Evolutionary conservation across 2,797 vertebrate genomes (phyloP).

Genomic region (Mormyrops attenuatus): DNA sequence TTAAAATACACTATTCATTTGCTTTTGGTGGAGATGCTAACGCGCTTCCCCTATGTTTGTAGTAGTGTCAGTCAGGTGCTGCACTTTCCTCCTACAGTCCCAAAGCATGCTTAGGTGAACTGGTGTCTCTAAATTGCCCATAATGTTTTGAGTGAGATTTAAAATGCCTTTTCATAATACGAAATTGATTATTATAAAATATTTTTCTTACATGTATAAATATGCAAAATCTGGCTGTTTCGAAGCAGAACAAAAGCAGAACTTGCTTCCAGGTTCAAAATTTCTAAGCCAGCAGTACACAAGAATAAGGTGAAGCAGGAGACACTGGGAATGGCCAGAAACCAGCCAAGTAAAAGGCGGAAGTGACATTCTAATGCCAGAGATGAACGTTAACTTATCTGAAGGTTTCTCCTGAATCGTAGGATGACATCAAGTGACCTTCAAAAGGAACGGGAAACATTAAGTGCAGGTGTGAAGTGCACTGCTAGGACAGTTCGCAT

Average conservation of each 20-base stretch:
- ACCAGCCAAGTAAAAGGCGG: not conserved
- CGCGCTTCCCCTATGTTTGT: not conserved
- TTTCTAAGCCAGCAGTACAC: not conserved
- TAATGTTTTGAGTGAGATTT: not conserved
- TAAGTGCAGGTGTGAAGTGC: not conserved
- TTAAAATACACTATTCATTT: not conserved
- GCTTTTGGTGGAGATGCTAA: not conserved
- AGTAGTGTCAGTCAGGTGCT: not conserved
- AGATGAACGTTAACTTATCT: not conserved
- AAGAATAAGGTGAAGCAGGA: not conserved
- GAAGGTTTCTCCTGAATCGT: not conserved
- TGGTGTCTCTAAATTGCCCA: not conserved
- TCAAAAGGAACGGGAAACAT: not conserved
- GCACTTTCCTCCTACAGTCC: not conserved
- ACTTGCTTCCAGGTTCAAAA: not conserved
- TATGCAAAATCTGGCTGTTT: too few species aligned
- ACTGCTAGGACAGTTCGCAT: not conserved
- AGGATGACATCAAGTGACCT: not conserved
- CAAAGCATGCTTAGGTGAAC: not conserved
- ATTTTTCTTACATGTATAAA: not conserved
- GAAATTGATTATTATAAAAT: not conserved
- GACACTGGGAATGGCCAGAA: not conserved
- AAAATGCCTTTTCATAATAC: not conserved
- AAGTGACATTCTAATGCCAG: not conserved
- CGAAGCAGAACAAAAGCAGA: too few species aligned